Conservation (phyloP, 2,113 vertebrate genomes). For the Pholis gunnellus region DNA sequence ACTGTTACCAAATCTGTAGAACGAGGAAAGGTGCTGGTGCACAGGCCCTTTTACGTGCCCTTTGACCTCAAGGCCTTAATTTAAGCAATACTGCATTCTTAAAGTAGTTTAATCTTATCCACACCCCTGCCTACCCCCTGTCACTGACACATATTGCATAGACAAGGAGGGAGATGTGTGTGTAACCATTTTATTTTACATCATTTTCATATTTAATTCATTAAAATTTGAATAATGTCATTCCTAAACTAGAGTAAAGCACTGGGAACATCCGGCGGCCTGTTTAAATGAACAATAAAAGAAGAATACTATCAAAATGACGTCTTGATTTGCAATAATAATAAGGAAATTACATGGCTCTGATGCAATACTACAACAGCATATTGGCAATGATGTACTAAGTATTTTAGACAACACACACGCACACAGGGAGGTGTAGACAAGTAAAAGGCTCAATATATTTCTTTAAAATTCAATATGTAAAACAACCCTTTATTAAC, state of each 20-base stretch:
- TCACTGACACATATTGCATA: not conserved
- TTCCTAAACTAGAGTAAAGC: not conserved
- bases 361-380: not conserved
- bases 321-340: not conserved
- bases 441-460: not conserved
- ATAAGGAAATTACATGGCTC: not conserved
- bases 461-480: not conserved
- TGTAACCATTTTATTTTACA: not conserved
- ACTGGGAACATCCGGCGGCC: not conserved
- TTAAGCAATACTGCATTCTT: not conserved
- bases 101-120: not conserved
- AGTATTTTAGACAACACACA: not conserved
- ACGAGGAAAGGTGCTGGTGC: not conserved
- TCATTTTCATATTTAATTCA: not conserved
- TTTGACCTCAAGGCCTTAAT: slow-evolving; percentile 36
- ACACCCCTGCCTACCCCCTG: not conserved
- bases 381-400: not conserved
- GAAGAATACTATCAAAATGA: not conserved
- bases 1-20: not conserved
- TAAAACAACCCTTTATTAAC: not conserved
- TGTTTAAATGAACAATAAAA: not conserved
- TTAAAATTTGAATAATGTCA: not conserved
- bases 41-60: slow-evolving; percentile 7
- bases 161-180: not conserved
- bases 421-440: not conserved